These are phyloP conservation scores for Cydia strobilella DNA, from an alignment of 1,140 invertebrate genomes.

Conservation along the genomic window DNA sequence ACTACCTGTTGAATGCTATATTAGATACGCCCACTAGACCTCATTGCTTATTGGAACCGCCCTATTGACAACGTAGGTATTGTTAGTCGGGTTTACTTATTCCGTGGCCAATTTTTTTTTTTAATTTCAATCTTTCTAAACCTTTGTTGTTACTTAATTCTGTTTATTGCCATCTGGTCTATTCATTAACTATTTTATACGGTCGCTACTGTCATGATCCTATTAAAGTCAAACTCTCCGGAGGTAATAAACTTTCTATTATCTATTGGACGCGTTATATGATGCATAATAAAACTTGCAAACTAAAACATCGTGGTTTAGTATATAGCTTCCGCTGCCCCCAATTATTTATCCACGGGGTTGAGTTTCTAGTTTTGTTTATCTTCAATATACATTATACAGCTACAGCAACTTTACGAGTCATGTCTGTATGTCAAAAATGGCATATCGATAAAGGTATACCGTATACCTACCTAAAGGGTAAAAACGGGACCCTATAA, in stretches of 20 bases:
- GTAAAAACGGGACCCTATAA: too few relatives aligned
- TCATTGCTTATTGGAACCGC: conserved; percentile 22
- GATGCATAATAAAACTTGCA: conserved; percentile 56
- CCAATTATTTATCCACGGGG: neutral
- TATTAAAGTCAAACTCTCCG: conserved; percentile 39
- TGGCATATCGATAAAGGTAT: too few relatives aligned
- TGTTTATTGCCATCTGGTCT: conserved; percentile 25
- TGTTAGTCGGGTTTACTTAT: conserved; percentile 18
- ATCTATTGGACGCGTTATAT: conserved; percentile 49
- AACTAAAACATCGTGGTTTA: conserved; percentile 36
- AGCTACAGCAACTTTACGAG: too few relatives aligned
- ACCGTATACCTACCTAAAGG: too few relatives aligned
- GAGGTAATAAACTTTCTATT: conserved; percentile 67
- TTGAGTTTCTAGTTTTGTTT: neutral
- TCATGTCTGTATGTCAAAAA: too few relatives aligned
- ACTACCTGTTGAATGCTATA: conserved; percentile 31
- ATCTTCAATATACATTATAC: neutral
- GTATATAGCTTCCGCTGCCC: conserved; percentile 29
- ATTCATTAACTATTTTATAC: neutral
- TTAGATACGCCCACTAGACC: conserved; percentile 28
- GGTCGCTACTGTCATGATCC: conserved; percentile 7
- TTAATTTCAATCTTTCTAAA: neutral
- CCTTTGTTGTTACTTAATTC: conserved; percentile 18
- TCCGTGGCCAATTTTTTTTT: neutral
- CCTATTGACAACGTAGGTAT: conserved; percentile 25